Base-by-base conservation (phyloP, 2,113 vertebrate species). In the Euleptes europaea region DNA sequence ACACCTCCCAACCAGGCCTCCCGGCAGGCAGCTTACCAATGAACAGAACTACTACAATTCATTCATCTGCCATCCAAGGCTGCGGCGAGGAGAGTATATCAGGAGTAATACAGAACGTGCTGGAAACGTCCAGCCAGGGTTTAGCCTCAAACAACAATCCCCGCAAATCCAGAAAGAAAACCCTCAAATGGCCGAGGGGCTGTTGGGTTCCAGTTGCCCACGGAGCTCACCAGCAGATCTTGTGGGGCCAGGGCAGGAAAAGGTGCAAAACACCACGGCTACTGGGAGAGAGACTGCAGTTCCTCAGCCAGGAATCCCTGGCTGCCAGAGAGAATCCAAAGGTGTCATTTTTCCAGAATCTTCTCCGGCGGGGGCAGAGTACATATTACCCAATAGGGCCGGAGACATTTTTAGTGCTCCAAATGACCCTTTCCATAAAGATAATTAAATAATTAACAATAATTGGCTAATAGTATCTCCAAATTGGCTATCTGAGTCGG, bases 61-160 rank as follows among this genome's bases (percentile, higher is more conserved):
- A 86, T 88, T 90, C 86, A n/a, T 78, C 83, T 63, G 67, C 85
- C 88, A 88, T 82, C 88, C 90, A 90, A 86, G 90, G 66, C 80
- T 80, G 60, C 73, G 80, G 74, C 51, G 88, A 88, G 86, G 92
- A 91, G 94, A 92, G 89, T 94, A 89, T 85, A 89, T 81, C 78
- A 87, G 84, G 74, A 31, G 65, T 51, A 86, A 83, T 86, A 88
- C 81, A 88, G 96, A 97, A 97, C 92, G 90, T 97, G 94, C 96
- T 97, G 90, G 97, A 97, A 96, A 91, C 84, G 95, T 93, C 89
- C 78, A 90, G 60, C 28, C 33, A 42, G 0, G 67, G 85, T 88
- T 81, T 85, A 40, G n/a, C 85, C 4, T 11, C 35, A 8, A 83
- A 63, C 28, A 86, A 81, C 78, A 91, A 85, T 86, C 28, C 70